These are phyloP conservation scores for Napeogenes sylphis DNA, from an alignment of 2,888 invertebrate genomes.

Conservation along the genomic window DNA sequence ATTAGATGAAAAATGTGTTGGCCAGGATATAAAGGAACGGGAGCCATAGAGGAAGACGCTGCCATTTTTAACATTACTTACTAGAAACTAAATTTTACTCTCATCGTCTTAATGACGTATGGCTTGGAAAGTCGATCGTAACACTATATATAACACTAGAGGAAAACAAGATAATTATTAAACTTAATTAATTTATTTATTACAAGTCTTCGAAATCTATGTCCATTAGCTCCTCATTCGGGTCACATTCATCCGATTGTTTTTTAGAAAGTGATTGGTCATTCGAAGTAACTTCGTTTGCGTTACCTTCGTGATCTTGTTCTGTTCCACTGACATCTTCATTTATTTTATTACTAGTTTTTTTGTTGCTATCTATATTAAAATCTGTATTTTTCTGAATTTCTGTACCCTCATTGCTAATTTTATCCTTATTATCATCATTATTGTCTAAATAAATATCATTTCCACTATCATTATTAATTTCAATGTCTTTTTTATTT, in stretches of 20 bases:
- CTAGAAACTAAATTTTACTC: too few relatives aligned
- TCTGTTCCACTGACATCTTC: conserved; percentile 17
- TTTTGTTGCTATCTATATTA: too few relatives aligned
- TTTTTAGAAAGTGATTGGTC: background rate
- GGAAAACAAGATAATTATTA: conserved; percentile 1
- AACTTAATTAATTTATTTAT: conserved; percentile 30
- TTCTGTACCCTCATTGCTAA: conserved; percentile 11
- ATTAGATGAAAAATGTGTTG: too few relatives aligned
- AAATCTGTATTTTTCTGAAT: background rate
- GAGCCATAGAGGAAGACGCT: too few relatives aligned
- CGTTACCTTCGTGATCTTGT: conserved; percentile 8
- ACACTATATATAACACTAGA: too few relatives aligned
- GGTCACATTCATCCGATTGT: conserved; percentile 16
- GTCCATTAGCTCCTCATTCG: conserved; percentile 54
- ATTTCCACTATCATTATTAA: conserved; percentile 9
- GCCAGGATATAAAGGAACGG: too few relatives aligned
- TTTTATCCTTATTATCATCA: conserved; percentile 11
- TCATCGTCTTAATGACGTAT: background rate
- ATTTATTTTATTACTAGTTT: background rate
- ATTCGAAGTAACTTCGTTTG: conserved; percentile 6
- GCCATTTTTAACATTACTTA: too few relatives aligned
- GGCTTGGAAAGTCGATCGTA: too few relatives aligned
- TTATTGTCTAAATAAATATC: conserved; percentile 14
- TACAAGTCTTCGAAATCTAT: conserved; percentile 65
- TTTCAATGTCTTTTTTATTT: conserved; percentile 17